Conservation (phyloP, 2,888 invertebrate species). For the Achlya flavicornis region DNA sequence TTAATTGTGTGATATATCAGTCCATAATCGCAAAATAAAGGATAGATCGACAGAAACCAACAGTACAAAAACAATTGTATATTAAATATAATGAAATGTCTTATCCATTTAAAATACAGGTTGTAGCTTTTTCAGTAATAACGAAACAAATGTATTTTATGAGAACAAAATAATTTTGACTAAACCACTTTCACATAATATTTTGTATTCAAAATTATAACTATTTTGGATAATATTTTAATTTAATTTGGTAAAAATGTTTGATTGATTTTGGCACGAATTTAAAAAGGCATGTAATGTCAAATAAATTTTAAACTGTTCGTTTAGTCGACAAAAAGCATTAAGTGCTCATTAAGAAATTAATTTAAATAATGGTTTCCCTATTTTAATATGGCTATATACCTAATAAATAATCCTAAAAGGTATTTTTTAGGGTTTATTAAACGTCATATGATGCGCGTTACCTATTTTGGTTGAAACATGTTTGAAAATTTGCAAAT, state of each 20-base stretch:
- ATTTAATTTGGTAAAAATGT: neutral
- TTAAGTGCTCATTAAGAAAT: neutral
- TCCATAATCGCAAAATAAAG: no score
- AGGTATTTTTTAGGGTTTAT: slow-evolving; percentile 16
- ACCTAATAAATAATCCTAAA: slow-evolving; percentile 36
- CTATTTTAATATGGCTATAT: slow-evolving; percentile 42
- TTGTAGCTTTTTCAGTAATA: neutral
- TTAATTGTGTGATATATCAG: no score
- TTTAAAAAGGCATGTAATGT: slow-evolving; percentile 38
- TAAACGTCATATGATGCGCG: slow-evolving; percentile 24
- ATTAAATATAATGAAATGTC: no score
- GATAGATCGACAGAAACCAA: no score
- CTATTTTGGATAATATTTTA: neutral
- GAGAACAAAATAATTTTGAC: neutral
- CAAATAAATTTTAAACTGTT: slow-evolving; percentile 12
- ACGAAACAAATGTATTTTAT: neutral
- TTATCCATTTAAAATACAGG: no score
- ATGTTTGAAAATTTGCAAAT: neutral
- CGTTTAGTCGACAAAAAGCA: neutral
- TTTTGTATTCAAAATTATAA: neutral
- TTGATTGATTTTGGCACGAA: slow-evolving; percentile 19
- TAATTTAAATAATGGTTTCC: neutral
- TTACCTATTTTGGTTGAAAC: slow-evolving; percentile 15
- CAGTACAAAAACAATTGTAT: no score
- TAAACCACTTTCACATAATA: neutral